Conservation (phyloP, 2,888 invertebrate genomes). For the Orthosia cruda region DNA sequence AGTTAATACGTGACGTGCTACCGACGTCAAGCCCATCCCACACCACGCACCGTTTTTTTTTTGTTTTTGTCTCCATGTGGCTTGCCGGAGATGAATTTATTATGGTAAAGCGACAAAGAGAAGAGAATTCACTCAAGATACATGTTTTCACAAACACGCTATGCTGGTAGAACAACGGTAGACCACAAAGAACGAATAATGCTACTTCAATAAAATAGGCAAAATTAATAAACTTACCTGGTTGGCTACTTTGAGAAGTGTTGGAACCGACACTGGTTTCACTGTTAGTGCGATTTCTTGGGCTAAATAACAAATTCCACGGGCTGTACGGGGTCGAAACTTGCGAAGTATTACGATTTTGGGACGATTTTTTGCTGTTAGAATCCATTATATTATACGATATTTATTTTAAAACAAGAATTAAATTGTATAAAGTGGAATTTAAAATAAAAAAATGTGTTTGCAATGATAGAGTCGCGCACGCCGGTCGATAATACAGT, state of each 20-base stretch:
- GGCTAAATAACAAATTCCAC: conserved; percentile 87
- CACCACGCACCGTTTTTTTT: conserved; percentile 24
- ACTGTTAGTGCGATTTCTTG: conserved; percentile 86
- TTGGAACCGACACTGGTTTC: conserved; percentile 86
- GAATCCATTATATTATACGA: conserved; percentile 80
- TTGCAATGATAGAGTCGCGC: conserved; percentile 70
- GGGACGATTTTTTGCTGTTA: conserved; percentile 77
- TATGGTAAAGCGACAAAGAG: conserved; percentile 7
- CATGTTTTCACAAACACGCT: not conserved
- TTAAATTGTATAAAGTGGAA: conserved; percentile 14
- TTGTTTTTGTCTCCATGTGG: conserved; percentile 43
- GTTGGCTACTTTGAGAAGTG: conserved; percentile 77
- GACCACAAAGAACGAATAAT: not conserved
- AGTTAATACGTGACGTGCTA: conserved; percentile 48
- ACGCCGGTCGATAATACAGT: conserved; percentile 80
- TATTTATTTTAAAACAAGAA: conserved; percentile 47
- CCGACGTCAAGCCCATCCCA: conserved; percentile 37
- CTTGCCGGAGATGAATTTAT: conserved; percentile 18
- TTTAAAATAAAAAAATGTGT: conserved; percentile 17
- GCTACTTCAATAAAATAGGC: not conserved
- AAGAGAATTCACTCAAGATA: not conserved
- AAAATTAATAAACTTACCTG: conserved; percentile 76
- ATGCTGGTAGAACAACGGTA: not conserved
- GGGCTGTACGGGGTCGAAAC: conserved; percentile 80
- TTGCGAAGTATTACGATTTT: conserved; percentile 76